Percentiles rank a stretch among this genome's conserved stretches.
Conservation (phyloP, 2,797 vertebrate genomes). For the Molothrus ater region DNA sequence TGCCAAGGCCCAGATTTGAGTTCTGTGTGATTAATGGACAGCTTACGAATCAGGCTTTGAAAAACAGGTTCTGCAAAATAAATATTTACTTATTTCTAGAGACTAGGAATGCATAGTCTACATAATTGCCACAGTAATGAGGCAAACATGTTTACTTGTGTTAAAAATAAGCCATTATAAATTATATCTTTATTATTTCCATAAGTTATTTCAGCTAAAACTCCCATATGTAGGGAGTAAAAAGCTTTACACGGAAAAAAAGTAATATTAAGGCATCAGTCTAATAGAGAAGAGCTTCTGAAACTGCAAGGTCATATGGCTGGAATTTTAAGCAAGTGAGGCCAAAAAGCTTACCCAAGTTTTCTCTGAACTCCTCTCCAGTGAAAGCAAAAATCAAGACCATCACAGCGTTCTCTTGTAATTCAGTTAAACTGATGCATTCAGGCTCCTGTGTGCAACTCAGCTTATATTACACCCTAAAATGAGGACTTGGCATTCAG, state of each 20-base stretch:
- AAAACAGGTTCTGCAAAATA: not conserved
- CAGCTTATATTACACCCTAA: slow-evolving; percentile 31
- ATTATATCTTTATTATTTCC: not conserved
- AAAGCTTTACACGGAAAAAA: not conserved
- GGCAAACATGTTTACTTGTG: not conserved
- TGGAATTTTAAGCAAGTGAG: not conserved
- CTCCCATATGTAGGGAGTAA: not conserved
- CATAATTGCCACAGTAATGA: not conserved
- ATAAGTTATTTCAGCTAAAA: not conserved
- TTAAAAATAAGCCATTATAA: not conserved
- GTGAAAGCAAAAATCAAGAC: not conserved
- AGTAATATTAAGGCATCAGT: not conserved
- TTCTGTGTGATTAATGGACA: not conserved
- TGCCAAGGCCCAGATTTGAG: not conserved
- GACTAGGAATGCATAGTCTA: not conserved
- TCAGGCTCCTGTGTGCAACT: slow-evolving; percentile 1
- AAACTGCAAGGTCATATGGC: not conserved
- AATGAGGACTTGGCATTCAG: slow-evolving; percentile 22
- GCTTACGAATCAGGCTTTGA: not conserved
- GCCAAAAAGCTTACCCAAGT: not conserved
- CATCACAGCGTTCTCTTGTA: not conserved
- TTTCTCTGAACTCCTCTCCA: not conserved
- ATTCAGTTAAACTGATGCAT: slow-evolving; percentile 13
- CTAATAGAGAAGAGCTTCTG: not conserved
- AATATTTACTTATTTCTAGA: not conserved